phyloP scores from a whole-genome alignment of 2,797 vertebrate species.

The Microcaecilia unicolor region DNA sequence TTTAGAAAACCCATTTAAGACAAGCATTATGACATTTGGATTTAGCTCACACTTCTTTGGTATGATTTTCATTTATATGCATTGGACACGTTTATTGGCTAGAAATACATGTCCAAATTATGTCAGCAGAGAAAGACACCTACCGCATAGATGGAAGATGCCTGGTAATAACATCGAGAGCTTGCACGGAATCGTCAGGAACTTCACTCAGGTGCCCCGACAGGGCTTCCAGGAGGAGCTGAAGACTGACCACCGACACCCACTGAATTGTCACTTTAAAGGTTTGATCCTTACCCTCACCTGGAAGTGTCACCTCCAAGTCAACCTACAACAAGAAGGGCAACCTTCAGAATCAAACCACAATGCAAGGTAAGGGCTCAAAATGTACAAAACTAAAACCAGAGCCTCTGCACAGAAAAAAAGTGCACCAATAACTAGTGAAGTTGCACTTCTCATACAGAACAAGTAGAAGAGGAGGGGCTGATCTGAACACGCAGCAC shows the following conservation, averaged over 20 bases:
- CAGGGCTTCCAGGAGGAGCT: slow-evolving; percentile 90
- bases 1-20: too few species aligned
- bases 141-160: slow-evolving; percentile 97
- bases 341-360: background rate
- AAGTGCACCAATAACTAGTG: too few species aligned
- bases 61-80: too few species aligned
- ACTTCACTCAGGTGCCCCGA: slow-evolving; percentile 92
- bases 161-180: slow-evolving; percentile 92
- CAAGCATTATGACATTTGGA: too few species aligned
- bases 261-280: slow-evolving; percentile 97
- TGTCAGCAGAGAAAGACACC: too few species aligned
- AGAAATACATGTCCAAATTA: too few species aligned
- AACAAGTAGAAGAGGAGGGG: too few species aligned
- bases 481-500: too few species aligned
- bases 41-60: too few species aligned
- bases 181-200: slow-evolving; percentile 93
- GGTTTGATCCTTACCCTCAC: slow-evolving; percentile 96
- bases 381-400: background rate
- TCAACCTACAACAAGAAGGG: slow-evolving; percentile 69
- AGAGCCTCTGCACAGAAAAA: background rate
- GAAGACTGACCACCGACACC: slow-evolving; percentile 95
- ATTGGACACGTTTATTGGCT: too few species aligned
- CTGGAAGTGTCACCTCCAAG: slow-evolving; percentile 94
- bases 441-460: too few species aligned
- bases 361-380: too few species aligned